These are phyloP conservation scores for Alloscopus bannaensis DNA, from an alignment of 2,888 invertebrate genomes.

Conservation along the genomic window DNA sequence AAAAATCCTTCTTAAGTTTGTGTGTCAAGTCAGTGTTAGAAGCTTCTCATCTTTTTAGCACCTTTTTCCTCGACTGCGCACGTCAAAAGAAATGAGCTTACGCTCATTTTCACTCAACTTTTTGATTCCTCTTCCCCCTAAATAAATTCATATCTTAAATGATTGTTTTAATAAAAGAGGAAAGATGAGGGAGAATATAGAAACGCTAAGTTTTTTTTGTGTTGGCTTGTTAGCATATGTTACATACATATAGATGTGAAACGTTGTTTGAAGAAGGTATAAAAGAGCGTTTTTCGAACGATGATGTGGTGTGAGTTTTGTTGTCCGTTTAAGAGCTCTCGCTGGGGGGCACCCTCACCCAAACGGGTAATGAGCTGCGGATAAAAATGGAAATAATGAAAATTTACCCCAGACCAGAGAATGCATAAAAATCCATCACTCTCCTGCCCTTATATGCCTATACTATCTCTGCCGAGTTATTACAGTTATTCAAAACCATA, in stretches of 20 bases:
- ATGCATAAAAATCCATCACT: conserved; percentile 33
- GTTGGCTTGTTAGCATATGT: conserved; percentile 43
- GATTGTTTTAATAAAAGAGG: background rate
- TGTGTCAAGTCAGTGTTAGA: no score
- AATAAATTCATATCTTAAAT: background rate
- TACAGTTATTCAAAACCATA: no score
- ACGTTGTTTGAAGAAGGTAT: conserved; percentile 38
- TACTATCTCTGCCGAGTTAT: no score
- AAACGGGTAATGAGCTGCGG: conserved; percentile 55
- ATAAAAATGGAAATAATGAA: conserved; percentile 56
- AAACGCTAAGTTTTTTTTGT: conserved; percentile 39
- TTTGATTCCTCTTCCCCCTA: background rate
- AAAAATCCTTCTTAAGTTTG: no score
- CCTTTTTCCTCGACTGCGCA: conserved; percentile 48
- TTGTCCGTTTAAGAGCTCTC: conserved; percentile 54
- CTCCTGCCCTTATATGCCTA: no score
- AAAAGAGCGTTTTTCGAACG: conserved; percentile 25
- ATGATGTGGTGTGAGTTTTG: conserved; percentile 13
- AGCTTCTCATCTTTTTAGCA: conserved; percentile 54
- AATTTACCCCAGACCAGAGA: conserved; percentile 36
- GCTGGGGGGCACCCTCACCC: conserved; percentile 59
- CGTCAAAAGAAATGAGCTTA: conserved; percentile 50
- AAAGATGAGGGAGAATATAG: conserved; percentile 4
- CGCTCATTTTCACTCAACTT: conserved; percentile 15
- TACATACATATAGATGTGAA: no score